These are phyloP conservation scores for Periophthalmus magnuspinnatus DNA, from an alignment of 2,797 vertebrate species.

Conservation along the genomic window DNA sequence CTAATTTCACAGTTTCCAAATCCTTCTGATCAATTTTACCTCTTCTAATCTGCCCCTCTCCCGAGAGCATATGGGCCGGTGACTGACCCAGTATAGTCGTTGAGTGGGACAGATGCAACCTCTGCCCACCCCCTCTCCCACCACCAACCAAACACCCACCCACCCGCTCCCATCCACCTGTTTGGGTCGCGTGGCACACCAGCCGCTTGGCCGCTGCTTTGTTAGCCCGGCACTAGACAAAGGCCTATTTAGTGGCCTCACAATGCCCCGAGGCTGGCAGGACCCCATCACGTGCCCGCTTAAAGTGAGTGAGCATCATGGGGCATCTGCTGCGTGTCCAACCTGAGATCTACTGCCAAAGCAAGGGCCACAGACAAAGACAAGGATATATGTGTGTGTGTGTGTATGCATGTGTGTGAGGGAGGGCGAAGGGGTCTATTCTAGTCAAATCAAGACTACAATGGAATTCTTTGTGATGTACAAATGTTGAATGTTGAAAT, in stretches of 20 bases:
- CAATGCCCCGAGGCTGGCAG: conserved; percentile 76
- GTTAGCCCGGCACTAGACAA: conserved; percentile 76
- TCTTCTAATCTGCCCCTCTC: conserved; percentile 67
- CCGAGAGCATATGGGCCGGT: conserved; percentile 75
- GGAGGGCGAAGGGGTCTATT: conserved; percentile 35
- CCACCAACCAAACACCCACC: no score
- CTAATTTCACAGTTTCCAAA: conserved; percentile 67
- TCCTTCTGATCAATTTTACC: conserved; percentile 57
- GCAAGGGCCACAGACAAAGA: conserved; percentile 51
- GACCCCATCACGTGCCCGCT: conserved; percentile 65
- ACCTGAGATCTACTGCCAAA: conserved; percentile 66
- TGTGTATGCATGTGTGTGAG: neutral
- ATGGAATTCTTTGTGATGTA: conserved; percentile 41
- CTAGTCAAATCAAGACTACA: conserved; percentile 56
- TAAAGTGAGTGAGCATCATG: conserved; percentile 64
- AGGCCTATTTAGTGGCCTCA: conserved; percentile 75
- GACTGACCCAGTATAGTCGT: conserved; percentile 73
- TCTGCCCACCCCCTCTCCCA: conserved; percentile 6
- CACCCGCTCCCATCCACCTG: conserved; percentile 72
- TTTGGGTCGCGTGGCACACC: conserved; percentile 78
- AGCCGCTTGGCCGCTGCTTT: conserved; percentile 68
- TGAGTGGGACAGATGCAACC: conserved; percentile 76
- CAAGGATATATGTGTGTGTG: conserved; percentile 26
- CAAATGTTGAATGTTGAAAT: conserved; percentile 48
- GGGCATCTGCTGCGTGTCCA: conserved; percentile 69